These are phyloP conservation scores for Lasioglossum morio DNA, from an alignment of 2,888 invertebrate genomes.

Conservation along the genomic window DNA sequence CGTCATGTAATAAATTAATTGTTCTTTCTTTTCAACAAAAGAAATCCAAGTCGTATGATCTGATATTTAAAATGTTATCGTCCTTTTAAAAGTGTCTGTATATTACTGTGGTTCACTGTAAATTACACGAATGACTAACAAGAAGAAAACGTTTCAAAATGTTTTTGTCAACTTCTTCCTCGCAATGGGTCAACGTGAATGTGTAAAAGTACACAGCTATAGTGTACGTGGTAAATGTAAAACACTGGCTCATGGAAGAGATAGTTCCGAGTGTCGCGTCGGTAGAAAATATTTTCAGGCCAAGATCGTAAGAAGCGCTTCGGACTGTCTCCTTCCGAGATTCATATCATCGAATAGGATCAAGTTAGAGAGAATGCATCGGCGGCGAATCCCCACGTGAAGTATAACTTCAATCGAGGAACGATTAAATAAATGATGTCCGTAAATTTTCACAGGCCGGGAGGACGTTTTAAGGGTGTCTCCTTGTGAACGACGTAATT, in stretches of 20 bases:
- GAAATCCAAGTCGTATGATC: too few species aligned
- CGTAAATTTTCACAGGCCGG: conserved; percentile 77
- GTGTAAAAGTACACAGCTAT: neutral
- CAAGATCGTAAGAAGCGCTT: neutral
- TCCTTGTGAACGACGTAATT: conserved; percentile 77
- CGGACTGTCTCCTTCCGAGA: conserved; percentile 13
- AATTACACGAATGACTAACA: neutral
- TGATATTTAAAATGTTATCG: too few species aligned
- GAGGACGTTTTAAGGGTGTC: conserved; percentile 74
- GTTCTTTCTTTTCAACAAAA: too few species aligned
- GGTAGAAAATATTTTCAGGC: neutral
- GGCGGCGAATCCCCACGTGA: conserved; percentile 59
- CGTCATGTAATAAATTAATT: too few species aligned
- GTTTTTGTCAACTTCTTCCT: neutral
- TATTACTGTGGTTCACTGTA: too few species aligned
- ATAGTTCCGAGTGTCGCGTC: neutral
- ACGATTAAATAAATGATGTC: conserved; percentile 81
- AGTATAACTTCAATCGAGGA: conserved; percentile 76
- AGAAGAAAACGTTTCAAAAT: neutral
- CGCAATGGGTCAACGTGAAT: neutral
- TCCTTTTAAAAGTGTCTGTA: too few species aligned
- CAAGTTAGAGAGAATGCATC: conserved; percentile 40
- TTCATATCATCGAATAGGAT: conserved; percentile 38
- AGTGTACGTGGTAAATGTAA: neutral
- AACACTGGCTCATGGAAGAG: neutral